A percentile compares a stretch with the other conserved stretches of the same genome.
Conservation (phyloP, 2,113 vertebrate genomes). For the Scomber scombrus region DNA sequence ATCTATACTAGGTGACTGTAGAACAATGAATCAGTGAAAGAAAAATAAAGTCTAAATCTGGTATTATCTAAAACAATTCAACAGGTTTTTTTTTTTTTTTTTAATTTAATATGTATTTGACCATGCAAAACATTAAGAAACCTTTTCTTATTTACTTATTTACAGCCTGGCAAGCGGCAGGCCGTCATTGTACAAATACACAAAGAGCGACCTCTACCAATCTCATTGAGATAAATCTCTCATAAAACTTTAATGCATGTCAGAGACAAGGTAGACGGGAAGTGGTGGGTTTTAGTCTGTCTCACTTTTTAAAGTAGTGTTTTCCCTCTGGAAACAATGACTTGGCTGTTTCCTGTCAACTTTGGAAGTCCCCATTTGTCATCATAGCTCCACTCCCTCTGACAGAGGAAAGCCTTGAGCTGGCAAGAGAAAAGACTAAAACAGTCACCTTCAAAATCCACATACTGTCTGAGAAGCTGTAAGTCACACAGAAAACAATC, state of each 20-base stretch:
- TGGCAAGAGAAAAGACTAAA: slow-evolving; percentile 14
- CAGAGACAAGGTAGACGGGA: slow-evolving; percentile 29
- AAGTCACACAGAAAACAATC: slow-evolving; percentile 9
- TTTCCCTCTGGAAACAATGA: slow-evolving; percentile 55
- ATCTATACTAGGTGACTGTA: slow-evolving; percentile 2
- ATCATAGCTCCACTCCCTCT: slow-evolving; percentile 39
- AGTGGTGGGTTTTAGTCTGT: slow-evolving; percentile 48
- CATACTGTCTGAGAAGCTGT: slow-evolving; percentile 21
- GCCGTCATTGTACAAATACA: background rate
- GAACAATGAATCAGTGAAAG: background rate
- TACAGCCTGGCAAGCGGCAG: too few relatives aligned
- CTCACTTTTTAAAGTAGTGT: slow-evolving; percentile 41
- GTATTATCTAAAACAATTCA: slow-evolving; percentile 15
- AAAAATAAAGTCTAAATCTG: background rate
- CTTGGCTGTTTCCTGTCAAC: slow-evolving; percentile 56
- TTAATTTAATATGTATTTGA: too few relatives aligned
- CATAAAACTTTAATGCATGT: slow-evolving; percentile 52
- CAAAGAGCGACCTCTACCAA: slow-evolving; percentile 43
- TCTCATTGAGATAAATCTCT: slow-evolving; percentile 39
- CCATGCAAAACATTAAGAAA: too few relatives aligned
- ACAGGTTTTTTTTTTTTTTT: too few relatives aligned
- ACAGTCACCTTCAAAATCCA: slow-evolving; percentile 28
- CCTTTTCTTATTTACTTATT: too few relatives aligned
- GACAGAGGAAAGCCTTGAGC: slow-evolving; percentile 24
- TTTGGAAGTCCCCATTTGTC: slow-evolving; percentile 71